Evolutionary conservation across 2,888 invertebrate genomes (phyloP).

Genomic region (Sesia apiformis): DNA sequence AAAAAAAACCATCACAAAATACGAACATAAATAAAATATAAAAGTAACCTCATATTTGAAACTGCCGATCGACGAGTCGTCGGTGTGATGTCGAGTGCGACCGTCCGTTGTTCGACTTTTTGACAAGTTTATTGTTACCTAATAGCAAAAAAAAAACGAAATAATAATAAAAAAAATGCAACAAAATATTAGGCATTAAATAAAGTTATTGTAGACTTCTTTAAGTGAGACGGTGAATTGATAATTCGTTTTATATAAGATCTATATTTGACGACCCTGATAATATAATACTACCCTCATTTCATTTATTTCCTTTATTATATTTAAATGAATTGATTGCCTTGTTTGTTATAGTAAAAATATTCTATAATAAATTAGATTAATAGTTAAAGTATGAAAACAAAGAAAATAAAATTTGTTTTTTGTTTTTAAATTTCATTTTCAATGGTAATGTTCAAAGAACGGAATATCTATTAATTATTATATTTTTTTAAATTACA

Average conservation of each 20-base stretch:
- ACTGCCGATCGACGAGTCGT: constrained; percentile 81
- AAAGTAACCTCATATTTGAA: constrained; percentile 78
- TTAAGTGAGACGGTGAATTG: background rate
- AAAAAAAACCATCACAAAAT: constrained; percentile 1
- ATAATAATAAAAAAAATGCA: constrained; percentile 6
- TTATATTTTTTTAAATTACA: too few species aligned
- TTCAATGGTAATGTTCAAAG: too few species aligned
- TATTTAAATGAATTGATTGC: too few species aligned
- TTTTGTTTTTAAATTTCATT: too few species aligned
- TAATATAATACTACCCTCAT: too few species aligned
- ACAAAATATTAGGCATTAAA: background rate
- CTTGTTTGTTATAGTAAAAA: too few species aligned
- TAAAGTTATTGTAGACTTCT: background rate
- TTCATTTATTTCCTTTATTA: too few species aligned
- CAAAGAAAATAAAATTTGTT: too few species aligned
- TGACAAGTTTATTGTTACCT: constrained; percentile 56
- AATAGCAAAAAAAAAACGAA: constrained; percentile 9
- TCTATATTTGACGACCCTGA: too few species aligned
- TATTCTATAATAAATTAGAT: too few species aligned
- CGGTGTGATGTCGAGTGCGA: constrained; percentile 77
- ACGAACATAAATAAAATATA: constrained; percentile 16
- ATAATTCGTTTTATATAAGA: background rate
- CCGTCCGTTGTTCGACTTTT: constrained; percentile 44
- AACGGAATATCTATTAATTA: too few species aligned
- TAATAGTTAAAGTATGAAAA: too few species aligned